Evolutionary conservation across 2,113 vertebrate species (phyloP).

Genomic region (Osmerus mordax): DNA sequence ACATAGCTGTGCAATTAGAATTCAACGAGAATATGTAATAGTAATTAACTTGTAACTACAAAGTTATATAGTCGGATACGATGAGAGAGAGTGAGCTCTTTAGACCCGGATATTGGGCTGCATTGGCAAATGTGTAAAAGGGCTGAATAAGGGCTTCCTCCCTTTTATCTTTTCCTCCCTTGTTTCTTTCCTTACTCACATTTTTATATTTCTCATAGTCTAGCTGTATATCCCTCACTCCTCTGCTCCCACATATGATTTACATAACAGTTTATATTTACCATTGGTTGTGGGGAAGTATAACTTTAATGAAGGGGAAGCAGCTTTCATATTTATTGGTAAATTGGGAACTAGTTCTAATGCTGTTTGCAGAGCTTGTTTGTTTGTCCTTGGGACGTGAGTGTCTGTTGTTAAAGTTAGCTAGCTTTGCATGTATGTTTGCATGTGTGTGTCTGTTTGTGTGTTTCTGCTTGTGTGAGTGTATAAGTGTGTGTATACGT

Average conservation of each 20-base stretch:
- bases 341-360: too few species aligned
- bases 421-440: constrained; percentile 7
- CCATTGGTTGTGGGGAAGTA: not conserved
- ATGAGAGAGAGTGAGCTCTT: not conserved
- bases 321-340: too few species aligned
- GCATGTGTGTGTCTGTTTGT: not conserved
- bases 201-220: too few species aligned
- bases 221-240: too few species aligned
- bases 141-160: constrained; percentile 34
- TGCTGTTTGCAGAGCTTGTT: constrained; percentile 15
- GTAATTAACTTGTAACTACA: too few species aligned
- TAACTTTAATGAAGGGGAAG: too few species aligned
- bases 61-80: too few species aligned
- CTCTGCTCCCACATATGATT: not conserved
- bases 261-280: not conserved
- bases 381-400: constrained; percentile 8
- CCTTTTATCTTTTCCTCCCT: not conserved
- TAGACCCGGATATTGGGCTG: constrained; percentile 11
- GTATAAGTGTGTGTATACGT: not conserved
- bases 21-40: too few species aligned
- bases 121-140: constrained; percentile 35
- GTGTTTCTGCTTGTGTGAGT: not conserved
- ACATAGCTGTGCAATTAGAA: too few species aligned
- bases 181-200: not conserved
- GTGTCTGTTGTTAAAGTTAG: constrained; percentile 26